Conservation (phyloP, 2,888 invertebrate genomes). For the Polydrusus tereticollis region DNA sequence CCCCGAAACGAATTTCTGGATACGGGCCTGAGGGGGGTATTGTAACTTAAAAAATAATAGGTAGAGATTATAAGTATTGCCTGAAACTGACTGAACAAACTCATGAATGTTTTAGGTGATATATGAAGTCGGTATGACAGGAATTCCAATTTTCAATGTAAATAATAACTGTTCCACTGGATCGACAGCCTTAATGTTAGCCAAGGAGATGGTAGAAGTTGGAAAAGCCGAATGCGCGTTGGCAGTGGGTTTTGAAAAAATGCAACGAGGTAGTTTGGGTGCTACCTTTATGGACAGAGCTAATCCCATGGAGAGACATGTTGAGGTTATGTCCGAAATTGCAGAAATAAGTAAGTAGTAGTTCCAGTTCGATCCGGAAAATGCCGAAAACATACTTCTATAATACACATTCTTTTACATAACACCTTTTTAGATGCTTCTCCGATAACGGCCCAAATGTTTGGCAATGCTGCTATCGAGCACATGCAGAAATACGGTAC, state of each 20-base stretch:
- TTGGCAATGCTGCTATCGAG: constrained; percentile 95
- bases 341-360: constrained; percentile 73
- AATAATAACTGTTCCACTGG: constrained; percentile 99
- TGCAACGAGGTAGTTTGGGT: constrained; percentile 90
- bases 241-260: constrained; percentile 98
- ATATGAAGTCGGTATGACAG: constrained; percentile 64
- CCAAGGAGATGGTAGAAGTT: constrained; percentile 92
- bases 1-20: too few species aligned
- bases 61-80: too few species aligned
- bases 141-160: constrained; percentile 97
- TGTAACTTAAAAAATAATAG: too few species aligned
- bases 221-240: constrained; percentile 90
- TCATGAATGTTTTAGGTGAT: constrained; percentile 41
- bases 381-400: not conserved
- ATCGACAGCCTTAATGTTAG: constrained; percentile 90
- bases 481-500: constrained; percentile 98
- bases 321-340: constrained; percentile 86
- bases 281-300: constrained; percentile 85
- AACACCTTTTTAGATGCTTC: constrained; percentile 70
- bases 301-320: constrained; percentile 91
- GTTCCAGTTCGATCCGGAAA: too few species aligned
- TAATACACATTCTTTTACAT: not conserved
- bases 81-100: not conserved
- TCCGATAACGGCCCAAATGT: constrained; percentile 94
- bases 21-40: too few species aligned